Evolutionary conservation across 2,888 invertebrate species (phyloP).

Genomic region (Agrenia bidenticulata): DNA sequence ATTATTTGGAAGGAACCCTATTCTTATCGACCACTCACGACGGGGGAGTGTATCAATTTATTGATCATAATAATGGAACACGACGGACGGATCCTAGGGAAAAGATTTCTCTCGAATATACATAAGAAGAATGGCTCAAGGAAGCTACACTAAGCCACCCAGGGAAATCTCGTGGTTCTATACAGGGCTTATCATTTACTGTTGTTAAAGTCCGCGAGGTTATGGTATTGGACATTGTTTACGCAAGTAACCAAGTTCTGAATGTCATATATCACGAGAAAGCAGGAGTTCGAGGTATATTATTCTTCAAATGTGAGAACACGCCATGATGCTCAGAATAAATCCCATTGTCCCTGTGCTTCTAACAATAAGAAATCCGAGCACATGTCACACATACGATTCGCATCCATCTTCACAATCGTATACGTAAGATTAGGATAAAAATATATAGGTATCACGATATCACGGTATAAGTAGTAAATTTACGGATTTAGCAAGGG

Average conservation of each 20-base stretch:
- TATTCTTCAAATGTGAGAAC: conserved; percentile 7
- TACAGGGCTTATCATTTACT: background rate
- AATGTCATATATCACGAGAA: too few relatives aligned
- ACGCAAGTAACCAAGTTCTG: too few relatives aligned
- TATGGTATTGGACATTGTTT: too few relatives aligned
- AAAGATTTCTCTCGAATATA: too few relatives aligned
- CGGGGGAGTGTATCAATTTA: conserved; percentile 26
- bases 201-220: too few relatives aligned
- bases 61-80: conserved; percentile 23
- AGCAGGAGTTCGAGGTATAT: background rate
- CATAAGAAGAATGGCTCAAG: too few relatives aligned
- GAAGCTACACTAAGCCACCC: background rate
- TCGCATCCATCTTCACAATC: too few relatives aligned
- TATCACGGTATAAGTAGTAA: too few relatives aligned
- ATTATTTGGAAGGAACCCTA: conserved; percentile 10
- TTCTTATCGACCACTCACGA: conserved; percentile 25
- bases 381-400: conserved; percentile 2
- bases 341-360: background rate
- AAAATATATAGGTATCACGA: too few relatives aligned
- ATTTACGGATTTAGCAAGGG: too few relatives aligned
- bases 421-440: too few relatives aligned
- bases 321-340: background rate
- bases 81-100: background rate
- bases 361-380: conserved; percentile 1
- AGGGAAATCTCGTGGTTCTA: background rate